Evolutionary conservation across 2,113 vertebrate genomes (phyloP).

Genomic region (Cephalopholis sonnerati): DNA sequence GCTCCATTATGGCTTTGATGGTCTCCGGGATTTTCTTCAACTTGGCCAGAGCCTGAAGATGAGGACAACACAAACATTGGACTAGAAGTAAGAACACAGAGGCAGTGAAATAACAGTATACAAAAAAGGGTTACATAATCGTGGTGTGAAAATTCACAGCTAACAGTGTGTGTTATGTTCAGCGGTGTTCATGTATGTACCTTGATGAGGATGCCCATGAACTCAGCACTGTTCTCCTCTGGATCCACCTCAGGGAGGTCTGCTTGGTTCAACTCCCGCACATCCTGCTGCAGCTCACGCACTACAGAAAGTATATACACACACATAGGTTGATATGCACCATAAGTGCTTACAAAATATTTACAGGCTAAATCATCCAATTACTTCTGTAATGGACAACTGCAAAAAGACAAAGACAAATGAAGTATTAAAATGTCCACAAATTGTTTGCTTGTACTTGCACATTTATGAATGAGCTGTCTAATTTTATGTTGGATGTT

Average conservation of each 20-base stretch:
- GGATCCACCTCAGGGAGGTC: constrained; percentile 89
- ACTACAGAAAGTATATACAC: constrained; percentile 69
- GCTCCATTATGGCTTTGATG: constrained; percentile 96
- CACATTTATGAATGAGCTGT: neutral
- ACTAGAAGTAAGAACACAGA: neutral
- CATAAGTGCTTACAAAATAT: too few species aligned
- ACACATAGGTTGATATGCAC: neutral
- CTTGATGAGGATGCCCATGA: constrained; percentile 98
- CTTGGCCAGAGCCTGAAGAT: constrained; percentile 92
- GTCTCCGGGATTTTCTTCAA: constrained; percentile 96
- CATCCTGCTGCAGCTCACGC: constrained; percentile 89
- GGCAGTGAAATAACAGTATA: neutral
- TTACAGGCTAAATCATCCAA: too few species aligned
- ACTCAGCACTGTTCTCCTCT: constrained; percentile 94
- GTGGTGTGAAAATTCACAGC: neutral
- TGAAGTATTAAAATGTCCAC: neutral
- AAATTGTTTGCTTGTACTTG: neutral
- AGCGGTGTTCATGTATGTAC: constrained; percentile 29
- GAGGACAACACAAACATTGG: neutral
- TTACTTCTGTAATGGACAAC: too few species aligned
- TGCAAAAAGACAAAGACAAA: neutral
- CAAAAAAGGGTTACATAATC: neutral
- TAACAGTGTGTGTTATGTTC: neutral
- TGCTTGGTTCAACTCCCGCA: constrained; percentile 86
- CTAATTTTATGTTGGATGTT: neutral